Conservation (phyloP, 2,888 invertebrate species). For the Drosophila trichaetosa region DNA sequence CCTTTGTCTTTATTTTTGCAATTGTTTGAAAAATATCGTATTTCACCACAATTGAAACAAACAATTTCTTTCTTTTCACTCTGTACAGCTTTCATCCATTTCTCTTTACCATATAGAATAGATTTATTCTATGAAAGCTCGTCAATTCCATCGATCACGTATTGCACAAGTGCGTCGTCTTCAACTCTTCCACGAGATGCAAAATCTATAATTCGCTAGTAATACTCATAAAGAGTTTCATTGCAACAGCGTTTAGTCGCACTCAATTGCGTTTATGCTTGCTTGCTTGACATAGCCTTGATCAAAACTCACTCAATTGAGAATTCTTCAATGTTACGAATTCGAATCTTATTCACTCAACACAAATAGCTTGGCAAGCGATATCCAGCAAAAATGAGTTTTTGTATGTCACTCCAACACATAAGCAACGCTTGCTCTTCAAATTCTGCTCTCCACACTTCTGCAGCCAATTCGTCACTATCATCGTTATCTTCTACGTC, state of each 20-base stretch:
- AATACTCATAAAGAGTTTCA: background rate
- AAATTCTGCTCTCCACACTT: background rate
- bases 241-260: no score
- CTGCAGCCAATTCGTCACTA: background rate
- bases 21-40: no score
- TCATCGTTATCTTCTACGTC: background rate
- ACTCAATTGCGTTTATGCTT: background rate
- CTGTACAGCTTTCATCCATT: no score
- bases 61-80: no score
- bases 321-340: background rate
- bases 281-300: background rate
- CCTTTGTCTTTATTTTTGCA: no score
- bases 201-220: background rate
- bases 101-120: no score
- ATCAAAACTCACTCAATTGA: background rate
- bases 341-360: background rate
- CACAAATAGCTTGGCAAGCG: background rate
- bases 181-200: background rate
- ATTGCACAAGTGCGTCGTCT: background rate
- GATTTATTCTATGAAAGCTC: no score
- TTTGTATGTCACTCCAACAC: background rate
- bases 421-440: background rate
- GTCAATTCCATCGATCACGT: no score
- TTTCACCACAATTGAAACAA: no score
- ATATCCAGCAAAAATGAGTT: background rate